Evolutionary conservation across 1,140 invertebrate genomes (phyloP), one percentile per base, ranked within the genome.

Genomic region (Drosophila virilis): DNA sequence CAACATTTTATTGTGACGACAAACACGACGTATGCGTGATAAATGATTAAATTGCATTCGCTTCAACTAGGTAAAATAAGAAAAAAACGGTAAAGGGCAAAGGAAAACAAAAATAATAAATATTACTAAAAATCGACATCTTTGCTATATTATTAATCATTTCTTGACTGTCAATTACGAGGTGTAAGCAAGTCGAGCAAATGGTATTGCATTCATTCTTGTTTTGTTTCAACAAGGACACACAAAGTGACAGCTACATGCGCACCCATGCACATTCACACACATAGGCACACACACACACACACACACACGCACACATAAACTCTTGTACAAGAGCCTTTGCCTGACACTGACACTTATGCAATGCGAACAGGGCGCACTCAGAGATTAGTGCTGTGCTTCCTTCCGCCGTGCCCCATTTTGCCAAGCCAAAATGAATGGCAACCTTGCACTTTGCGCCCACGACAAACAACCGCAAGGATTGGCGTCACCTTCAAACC

Each of bases 371-470:
- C 65, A 74, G 73, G 71, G 72, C 66, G 65, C 81, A 85, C 82
- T 85, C 64, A 81, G 78, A 78, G 78, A 86, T 85, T 86, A 86
- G 78, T 81, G 82, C 71, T 78, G 75, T 50, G 76, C 82, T 86
- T 85, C 70, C 74, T 85, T 81, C 82, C 78, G 66, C 45, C 43
- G 69, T 75, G 43, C 37, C 28, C 48, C 55, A 35, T 57, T 50
- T 70, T 32, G 66, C 81, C 55, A 69, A 80, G 55, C 55, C 55
- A 58, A 58, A 58, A 84, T 85, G 69, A 84, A 84, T 84, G 81
- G 74, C 82, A 84, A 81, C 81, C 81, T 80, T 85, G 78, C 78
- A 81, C 81, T 85, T 75, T 85, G 74, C 62, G 81, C 68, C 82
- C 82, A 78, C 75, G 64, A 80, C 66, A 78, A 86, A 35, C 33